Conservation (phyloP, 2,888 invertebrate genomes). For the Drosophila nr. perissopoda region DNA sequence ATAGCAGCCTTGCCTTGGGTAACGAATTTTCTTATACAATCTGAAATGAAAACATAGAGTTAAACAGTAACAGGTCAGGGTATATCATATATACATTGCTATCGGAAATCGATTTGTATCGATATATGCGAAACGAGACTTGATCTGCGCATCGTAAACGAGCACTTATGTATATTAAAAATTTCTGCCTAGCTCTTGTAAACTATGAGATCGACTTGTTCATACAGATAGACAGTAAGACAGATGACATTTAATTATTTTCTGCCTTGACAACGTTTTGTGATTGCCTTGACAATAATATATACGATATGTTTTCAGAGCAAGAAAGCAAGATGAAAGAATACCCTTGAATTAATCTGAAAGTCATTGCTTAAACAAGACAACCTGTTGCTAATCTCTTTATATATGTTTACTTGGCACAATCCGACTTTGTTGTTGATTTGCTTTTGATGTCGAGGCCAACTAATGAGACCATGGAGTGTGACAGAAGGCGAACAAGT, state of each 20-base stretch:
- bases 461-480: conserved; percentile 34
- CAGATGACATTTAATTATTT: not conserved
- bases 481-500: not conserved
- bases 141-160: not conserved
- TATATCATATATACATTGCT: not conserved
- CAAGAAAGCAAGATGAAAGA: not conserved
- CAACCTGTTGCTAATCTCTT: not conserved
- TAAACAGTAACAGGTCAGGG: no score
- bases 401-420: not conserved
- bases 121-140: not conserved
- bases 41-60: not conserved
- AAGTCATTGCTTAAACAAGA: not conserved
- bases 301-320: not conserved
- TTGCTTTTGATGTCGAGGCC: conserved; percentile 1
- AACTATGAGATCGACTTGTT: not conserved
- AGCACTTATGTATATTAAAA: not conserved
- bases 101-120: not conserved
- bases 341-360: not conserved
- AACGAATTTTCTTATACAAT: not conserved
- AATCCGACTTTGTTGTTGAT: not conserved
- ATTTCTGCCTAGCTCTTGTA: not conserved
- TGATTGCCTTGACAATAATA: not conserved
- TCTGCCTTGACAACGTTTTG: not conserved
- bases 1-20: not conserved
- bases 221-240: not conserved